Percentiles rank a stretch among this genome's conserved stretches.
Evolutionary conservation across 2,113 vertebrate species (phyloP).

Genomic region (Phoenicopterus ruber): DNA sequence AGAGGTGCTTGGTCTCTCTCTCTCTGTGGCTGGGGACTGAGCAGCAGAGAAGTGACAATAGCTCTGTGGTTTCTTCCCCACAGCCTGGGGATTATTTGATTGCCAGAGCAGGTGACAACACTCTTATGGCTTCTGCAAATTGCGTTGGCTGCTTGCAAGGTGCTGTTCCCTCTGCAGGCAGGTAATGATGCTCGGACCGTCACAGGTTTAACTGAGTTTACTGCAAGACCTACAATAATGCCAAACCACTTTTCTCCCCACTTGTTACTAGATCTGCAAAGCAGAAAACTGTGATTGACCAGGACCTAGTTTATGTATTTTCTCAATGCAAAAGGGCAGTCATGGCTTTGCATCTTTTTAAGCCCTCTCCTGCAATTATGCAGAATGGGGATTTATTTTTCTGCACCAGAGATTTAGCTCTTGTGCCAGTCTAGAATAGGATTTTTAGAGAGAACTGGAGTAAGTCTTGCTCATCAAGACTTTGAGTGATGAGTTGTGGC

Average conservation of each 20-base stretch:
- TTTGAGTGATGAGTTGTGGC: not conserved
- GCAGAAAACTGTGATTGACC: not conserved
- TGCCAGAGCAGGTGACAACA: not conserved
- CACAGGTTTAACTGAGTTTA: not conserved
- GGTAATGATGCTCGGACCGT: not conserved
- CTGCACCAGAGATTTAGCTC: not conserved
- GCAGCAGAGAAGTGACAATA: not conserved
- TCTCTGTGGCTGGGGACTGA: not conserved
- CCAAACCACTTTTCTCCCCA: not conserved
- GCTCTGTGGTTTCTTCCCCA: not conserved
- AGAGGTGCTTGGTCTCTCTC: not conserved
- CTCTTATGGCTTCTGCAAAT: not conserved
- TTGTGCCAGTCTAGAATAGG: not conserved
- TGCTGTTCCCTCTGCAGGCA: not conserved
- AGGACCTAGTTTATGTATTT: not conserved
- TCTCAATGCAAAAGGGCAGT: fast-evolving
- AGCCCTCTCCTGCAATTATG: not conserved
- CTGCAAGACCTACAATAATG: not conserved
- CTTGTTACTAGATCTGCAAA: not conserved
- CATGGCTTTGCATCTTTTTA: not conserved
- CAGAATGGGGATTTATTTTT: not conserved
- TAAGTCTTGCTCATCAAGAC: not conserved
- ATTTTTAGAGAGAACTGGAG: not conserved
- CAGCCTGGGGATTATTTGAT: not conserved
- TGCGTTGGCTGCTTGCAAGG: not conserved